Percentiles rank a stretch among this genome's conserved stretches.
phyloP scores from a whole-genome alignment of 2,113 vertebrate species.

The Crotalus horridus region DNA sequence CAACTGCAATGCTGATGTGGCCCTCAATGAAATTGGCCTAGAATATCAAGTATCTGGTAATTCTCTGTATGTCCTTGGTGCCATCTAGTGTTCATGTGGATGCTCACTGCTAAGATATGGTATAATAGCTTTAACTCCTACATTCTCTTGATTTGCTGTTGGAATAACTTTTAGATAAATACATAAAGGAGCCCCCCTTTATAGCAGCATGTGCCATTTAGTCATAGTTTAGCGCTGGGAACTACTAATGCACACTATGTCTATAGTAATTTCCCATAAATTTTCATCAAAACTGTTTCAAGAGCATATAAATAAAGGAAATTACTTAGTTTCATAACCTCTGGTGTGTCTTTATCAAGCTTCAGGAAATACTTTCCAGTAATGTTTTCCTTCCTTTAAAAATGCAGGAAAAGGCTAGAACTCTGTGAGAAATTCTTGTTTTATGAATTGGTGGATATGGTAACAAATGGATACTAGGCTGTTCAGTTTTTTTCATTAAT shows the following conservation, averaged over 20 bases:
- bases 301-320: constrained; percentile 9
- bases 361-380: not conserved
- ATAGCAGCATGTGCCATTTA: constrained; percentile 15
- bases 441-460: not conserved
- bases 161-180: not conserved
- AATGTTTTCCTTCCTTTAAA: not conserved
- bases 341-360: not conserved
- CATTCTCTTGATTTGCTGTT: constrained; percentile 6
- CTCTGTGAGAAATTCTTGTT: not conserved
- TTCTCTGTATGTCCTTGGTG: not conserved
- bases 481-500: not conserved
- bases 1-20: too few species aligned
- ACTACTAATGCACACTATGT: not conserved
- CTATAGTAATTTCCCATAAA: not conserved
- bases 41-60: not conserved
- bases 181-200: not conserved
- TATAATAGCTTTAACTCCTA: accelerated
- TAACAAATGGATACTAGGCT: not conserved
- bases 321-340: not conserved
- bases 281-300: not conserved
- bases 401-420: not conserved
- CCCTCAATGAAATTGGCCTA: not conserved
- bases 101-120: not conserved
- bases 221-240: not conserved
- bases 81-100: not conserved